These are phyloP conservation scores for Hyposoter dolosus DNA, from an alignment of 2,888 invertebrate genomes.

Conservation along the genomic window DNA sequence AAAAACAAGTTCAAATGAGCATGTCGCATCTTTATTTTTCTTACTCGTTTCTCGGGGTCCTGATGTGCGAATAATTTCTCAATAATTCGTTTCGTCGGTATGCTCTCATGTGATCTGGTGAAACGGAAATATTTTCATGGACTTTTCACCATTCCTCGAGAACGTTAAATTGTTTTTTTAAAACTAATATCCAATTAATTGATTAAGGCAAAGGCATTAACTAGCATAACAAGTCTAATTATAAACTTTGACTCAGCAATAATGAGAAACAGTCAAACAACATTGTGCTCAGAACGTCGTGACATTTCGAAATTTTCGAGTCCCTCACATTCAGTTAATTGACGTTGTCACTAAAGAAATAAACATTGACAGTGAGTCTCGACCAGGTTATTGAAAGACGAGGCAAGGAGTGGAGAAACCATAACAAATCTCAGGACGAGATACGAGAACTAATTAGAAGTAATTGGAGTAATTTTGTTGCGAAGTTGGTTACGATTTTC, in stretches of 20 bases:
- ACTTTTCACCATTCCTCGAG: background rate
- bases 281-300: background rate
- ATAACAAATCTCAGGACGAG: background rate
- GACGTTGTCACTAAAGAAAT: background rate
- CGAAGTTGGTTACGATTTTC: background rate
- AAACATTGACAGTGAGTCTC: background rate
- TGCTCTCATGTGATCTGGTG: background rate
- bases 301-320: background rate
- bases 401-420: background rate
- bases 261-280: background rate
- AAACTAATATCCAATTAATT: constrained; percentile 8
- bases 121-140: background rate
- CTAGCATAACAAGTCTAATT: background rate
- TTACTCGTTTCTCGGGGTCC: background rate
- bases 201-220: background rate
- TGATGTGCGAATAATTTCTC: background rate
- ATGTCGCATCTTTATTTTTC: background rate
- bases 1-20: background rate
- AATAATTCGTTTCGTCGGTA: background rate
- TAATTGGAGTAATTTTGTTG: background rate
- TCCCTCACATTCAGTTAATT: background rate
- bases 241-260: background rate
- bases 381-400: background rate
- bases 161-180: background rate
- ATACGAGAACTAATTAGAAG: background rate